These are phyloP conservation scores for Drosophila ustulata DNA, from an alignment of 2,888 invertebrate species.

Conservation along the genomic window DNA sequence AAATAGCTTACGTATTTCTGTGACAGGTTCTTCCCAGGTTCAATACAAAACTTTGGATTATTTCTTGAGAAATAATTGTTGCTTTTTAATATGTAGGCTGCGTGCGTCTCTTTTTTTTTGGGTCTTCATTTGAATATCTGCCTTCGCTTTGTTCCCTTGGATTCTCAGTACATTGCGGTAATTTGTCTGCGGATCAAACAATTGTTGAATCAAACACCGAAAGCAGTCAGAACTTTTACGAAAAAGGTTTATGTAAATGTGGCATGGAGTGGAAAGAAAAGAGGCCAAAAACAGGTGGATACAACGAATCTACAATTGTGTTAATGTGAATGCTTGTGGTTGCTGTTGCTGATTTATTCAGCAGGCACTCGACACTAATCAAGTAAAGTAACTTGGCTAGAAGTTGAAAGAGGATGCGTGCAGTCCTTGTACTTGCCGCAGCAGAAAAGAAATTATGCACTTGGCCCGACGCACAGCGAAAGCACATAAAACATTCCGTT, in stretches of 20 bases:
- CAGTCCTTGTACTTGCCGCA: slow-evolving; percentile 44
- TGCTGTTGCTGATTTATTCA: slow-evolving; percentile 67
- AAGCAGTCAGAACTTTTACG: slow-evolving; percentile 8
- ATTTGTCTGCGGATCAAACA: slow-evolving; percentile 70
- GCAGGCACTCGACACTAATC: slow-evolving; percentile 77
- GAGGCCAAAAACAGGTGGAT: slow-evolving; percentile 37
- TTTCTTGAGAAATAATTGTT: slow-evolving; percentile 6
- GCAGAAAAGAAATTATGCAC: slow-evolving; percentile 68
- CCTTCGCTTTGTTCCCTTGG: slow-evolving; percentile 21
- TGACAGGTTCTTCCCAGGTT: background rate
- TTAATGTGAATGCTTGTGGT: slow-evolving; percentile 41
- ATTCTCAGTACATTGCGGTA: slow-evolving; percentile 40
- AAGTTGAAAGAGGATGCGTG: slow-evolving; percentile 36
- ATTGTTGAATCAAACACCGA: slow-evolving; percentile 39
- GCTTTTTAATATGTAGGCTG: slow-evolving; percentile 59
- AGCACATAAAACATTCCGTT: slow-evolving; percentile 80
- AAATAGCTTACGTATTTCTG: background rate
- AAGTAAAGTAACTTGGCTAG: slow-evolving; percentile 66
- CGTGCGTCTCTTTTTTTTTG: slow-evolving; percentile 29
- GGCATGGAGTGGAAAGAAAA: slow-evolving; percentile 4
- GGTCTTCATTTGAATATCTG: slow-evolving; percentile 59
- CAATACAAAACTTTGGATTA: slow-evolving; percentile 13
- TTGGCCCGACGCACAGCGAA: slow-evolving; percentile 20
- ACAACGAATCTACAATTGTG: slow-evolving; percentile 29
- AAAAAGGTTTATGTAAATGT: slow-evolving; percentile 57